Conservation (phyloP, 2,113 vertebrate genomes). For the Plectropomus leopardus region DNA sequence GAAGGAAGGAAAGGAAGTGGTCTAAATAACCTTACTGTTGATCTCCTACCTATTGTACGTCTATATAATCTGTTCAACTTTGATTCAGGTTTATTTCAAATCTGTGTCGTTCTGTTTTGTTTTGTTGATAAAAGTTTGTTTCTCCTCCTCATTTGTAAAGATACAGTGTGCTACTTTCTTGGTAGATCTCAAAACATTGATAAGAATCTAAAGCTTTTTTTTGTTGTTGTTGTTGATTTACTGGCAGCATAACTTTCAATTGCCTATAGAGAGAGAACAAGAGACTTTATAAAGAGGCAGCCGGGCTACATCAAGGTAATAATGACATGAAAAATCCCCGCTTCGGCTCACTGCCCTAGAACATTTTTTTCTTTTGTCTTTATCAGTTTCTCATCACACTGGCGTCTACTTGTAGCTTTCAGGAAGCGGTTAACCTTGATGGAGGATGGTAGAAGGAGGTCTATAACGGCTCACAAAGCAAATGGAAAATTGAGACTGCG, state of each 20-base stretch:
- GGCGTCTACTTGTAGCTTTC: conserved; percentile 22
- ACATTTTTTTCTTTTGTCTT: not conserved
- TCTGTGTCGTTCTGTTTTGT: not conserved
- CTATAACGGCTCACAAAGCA: conserved; percentile 29
- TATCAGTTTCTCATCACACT: conserved; percentile 31
- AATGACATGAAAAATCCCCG: not conserved
- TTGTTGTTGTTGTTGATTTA: conserved; percentile 1
- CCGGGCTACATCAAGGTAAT: not conserved
- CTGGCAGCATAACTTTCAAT: not conserved
- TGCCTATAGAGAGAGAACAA: not conserved
- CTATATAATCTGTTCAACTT: not conserved
- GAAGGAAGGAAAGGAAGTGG: conserved; percentile 32
- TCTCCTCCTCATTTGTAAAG: not conserved
- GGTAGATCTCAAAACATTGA: not conserved
- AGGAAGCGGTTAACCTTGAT: conserved; percentile 75
- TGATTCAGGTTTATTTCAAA: not conserved
- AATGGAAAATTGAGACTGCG: conserved; percentile 54
- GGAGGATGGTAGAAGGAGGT: conserved; percentile 34
- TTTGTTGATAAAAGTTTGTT: not conserved
- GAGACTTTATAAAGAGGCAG: not conserved
- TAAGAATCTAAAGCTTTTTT: not conserved
- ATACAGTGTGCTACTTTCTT: not conserved
- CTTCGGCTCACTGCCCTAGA: conserved; percentile 29
- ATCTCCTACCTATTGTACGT: not conserved
- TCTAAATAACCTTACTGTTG: conserved; percentile 8